Evolutionary conservation across 2,888 invertebrate species (phyloP).

Genomic region (Tuta absoluta): DNA sequence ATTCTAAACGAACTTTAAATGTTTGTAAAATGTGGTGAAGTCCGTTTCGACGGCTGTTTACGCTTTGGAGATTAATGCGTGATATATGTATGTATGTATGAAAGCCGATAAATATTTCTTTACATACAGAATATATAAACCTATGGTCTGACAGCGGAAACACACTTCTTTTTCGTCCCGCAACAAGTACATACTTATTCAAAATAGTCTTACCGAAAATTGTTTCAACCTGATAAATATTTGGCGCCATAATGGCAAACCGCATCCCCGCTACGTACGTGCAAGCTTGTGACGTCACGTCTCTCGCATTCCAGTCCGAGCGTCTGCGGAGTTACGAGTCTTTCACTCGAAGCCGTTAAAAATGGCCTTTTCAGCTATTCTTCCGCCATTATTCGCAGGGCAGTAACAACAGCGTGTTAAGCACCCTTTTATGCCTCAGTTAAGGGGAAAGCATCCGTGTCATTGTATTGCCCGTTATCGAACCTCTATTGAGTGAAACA

Average conservation of each 20-base stretch:
- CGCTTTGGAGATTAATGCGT: too few species aligned
- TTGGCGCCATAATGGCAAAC: constrained; percentile 41
- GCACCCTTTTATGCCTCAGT: constrained; percentile 61
- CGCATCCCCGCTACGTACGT: constrained; percentile 46
- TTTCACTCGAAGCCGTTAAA: constrained; percentile 58
- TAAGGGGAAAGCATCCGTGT: constrained; percentile 56
- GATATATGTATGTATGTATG: too few species aligned
- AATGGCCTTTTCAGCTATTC: constrained; percentile 61
- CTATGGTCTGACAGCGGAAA: too few species aligned
- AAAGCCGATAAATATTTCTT: too few species aligned
- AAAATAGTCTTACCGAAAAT: too few species aligned
- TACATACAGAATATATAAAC: too few species aligned
- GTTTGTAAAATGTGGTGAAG: too few species aligned
- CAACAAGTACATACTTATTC: too few species aligned
- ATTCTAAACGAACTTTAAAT: too few species aligned
- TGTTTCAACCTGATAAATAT: constrained; percentile 35
- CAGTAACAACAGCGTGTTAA: constrained; percentile 62
- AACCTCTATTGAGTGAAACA: constrained; percentile 38
- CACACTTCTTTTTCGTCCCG: too few species aligned
- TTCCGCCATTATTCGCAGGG: constrained; percentile 66
- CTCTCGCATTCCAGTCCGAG: constrained; percentile 61
- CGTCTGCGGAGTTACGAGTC: constrained; percentile 65
- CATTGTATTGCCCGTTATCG: constrained; percentile 58
- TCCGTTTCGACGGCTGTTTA: too few species aligned
- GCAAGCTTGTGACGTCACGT: constrained; percentile 51